phyloP scores from a whole-genome alignment of 2,797 vertebrate species.

The Neomorphus geoffroyi region DNA sequence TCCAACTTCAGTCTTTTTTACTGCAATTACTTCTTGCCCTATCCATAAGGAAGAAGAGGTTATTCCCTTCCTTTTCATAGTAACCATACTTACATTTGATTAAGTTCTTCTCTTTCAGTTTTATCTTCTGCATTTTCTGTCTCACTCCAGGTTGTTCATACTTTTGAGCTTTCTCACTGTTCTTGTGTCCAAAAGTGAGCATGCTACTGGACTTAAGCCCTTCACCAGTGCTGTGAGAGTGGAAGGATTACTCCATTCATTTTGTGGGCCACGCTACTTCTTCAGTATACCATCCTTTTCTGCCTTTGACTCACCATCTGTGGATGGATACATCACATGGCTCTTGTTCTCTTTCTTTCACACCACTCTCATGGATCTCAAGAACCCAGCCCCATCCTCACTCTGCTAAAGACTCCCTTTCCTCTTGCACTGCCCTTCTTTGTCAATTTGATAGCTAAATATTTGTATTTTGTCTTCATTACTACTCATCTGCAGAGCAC shows the following conservation, averaged over 20 bases:
- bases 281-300: background rate
- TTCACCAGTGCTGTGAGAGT: background rate
- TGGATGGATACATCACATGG: too few relatives aligned
- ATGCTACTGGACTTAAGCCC: background rate
- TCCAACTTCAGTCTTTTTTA: background rate
- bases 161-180: too few relatives aligned
- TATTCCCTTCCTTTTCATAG: background rate
- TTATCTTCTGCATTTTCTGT: background rate
- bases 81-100: background rate
- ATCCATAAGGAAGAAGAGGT: background rate
- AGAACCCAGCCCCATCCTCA: background rate
- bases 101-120: background rate
- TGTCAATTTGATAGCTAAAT: background rate
- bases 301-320: too few relatives aligned
- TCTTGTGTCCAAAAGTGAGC: background rate
- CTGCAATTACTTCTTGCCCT: background rate
- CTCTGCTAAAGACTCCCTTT: background rate
- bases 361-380: background rate
- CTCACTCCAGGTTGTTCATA: background rate
- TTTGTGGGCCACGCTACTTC: background rate
- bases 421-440: background rate
- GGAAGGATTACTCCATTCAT: background rate
- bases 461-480: background rate
- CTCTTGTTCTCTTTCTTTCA: background rate
- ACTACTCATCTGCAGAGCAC: background rate